Evolutionary conservation across 2,797 vertebrate species (phyloP), one percentile per base, ranked within the genome.

Genomic region (Craterocephalus amniculus): DNA sequence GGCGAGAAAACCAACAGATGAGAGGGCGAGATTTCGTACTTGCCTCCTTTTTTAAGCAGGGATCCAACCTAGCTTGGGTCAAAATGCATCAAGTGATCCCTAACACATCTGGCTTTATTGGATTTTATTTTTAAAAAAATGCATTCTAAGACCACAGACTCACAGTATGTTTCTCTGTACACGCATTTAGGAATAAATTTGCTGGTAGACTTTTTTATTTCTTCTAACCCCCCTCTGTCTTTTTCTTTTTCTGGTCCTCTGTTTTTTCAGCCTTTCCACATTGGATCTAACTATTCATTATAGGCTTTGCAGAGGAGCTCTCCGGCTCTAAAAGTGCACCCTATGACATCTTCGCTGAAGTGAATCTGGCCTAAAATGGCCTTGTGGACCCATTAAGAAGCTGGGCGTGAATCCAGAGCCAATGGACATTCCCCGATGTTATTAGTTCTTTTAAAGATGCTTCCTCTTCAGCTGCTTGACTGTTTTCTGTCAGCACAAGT

Each of bases 201-300:
- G 51, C 72, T 73, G 73, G 27, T 72, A 63, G 62, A 70, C 14
- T 26, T 18, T 29, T 34, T 34, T 20, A n/a, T 24, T 58, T 36
- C 51, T 69, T 74, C 72, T 48, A 27, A 66, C 51, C 67, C 57
- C 79, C 62, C 63, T 61, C 3, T 27, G 70, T 54, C 49, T 62
- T 80, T 45, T 81, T 81, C 64, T 71, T 80, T 82, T 81, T 88
- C 80, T 64, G 58, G 71, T 71, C 62, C 34, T 72, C 55, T 71
- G 29, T 77, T 76, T 87, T 83, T 84, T 57, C 60, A 70, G 45
- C 55, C 71, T 81, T 76, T 84, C 78, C 83, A 64, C 66, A 51
- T 56, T 70, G 86, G 76, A 54, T 85, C 66, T 83, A 83, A 84
- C 87, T 85, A 72, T 85, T 91, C 89, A 88, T 90, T 87, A 87